phyloP scores from a whole-genome alignment of 2,888 invertebrate genomes.

The Odontothrips loti region DNA sequence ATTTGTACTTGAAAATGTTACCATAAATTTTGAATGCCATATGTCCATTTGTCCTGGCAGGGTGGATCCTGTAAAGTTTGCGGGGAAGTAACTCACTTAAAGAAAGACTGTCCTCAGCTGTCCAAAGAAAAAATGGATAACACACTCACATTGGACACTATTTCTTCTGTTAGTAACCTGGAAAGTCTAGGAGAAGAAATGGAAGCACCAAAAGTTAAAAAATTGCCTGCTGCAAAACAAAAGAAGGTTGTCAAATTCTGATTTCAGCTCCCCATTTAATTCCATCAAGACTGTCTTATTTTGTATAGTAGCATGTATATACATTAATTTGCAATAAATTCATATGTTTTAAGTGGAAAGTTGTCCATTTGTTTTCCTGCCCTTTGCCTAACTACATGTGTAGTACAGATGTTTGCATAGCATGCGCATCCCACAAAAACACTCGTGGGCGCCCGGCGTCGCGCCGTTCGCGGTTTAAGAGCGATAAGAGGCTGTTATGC shows the following conservation, averaged over 20 bases:
- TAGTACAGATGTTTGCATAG: no score
- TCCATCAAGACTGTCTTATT: no score
- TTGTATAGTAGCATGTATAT: no score
- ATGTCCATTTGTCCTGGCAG: conserved; percentile 33
- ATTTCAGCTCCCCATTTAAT: no score
- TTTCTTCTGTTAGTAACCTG: conserved; percentile 46
- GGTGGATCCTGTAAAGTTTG: conserved; percentile 78
- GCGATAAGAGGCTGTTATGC: no score
- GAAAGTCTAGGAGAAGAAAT: conserved; percentile 48
- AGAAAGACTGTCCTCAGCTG: conserved; percentile 70
- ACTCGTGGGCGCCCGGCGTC: no score
- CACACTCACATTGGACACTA: conserved; percentile 49
- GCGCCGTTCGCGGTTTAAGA: no score
- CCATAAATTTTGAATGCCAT: neutral
- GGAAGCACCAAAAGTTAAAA: neutral
- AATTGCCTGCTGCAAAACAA: conserved; percentile 27
- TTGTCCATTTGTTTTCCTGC: no score
- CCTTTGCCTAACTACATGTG: no score
- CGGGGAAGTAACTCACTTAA: conserved; percentile 79
- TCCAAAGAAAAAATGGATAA: conserved; percentile 49
- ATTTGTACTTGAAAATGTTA: neutral
- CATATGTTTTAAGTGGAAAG: no score
- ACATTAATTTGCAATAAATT: no score
- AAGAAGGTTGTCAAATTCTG: conserved; percentile 31
- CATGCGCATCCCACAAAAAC: no score